phyloP scores from a whole-genome alignment of 2,797 vertebrate genomes.

The Microhierax caerulescens region DNA sequence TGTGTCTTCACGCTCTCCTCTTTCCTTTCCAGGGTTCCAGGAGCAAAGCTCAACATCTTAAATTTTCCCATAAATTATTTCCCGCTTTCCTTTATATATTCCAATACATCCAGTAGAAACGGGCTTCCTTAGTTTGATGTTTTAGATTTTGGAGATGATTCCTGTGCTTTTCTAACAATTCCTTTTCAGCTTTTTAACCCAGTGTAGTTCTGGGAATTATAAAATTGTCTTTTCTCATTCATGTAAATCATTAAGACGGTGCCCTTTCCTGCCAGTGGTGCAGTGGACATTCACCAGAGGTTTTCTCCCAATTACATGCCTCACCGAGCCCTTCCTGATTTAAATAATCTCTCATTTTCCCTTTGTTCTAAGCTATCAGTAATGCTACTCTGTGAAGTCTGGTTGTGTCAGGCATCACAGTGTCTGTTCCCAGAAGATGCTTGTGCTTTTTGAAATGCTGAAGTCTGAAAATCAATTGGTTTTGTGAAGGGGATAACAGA shows the following conservation, averaged over 20 bases:
- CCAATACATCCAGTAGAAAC: neutral
- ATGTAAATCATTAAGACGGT: constrained; percentile 50
- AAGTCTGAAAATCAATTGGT: neutral
- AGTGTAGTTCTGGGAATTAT: neutral
- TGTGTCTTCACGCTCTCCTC: neutral
- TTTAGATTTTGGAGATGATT: neutral
- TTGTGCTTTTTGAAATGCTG: neutral
- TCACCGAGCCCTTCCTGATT: constrained; percentile 53
- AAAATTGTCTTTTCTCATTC: constrained; percentile 64
- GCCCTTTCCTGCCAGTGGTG: constrained; percentile 46
- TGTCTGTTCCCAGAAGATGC: constrained; percentile 8
- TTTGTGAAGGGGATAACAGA: neutral
- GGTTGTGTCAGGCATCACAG: neutral
- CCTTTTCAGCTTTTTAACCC: neutral
- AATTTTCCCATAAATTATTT: neutral
- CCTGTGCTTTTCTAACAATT: neutral
- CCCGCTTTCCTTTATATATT: neutral
- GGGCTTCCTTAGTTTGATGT: neutral
- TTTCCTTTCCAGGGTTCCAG: neutral
- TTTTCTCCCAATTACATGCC: constrained; percentile 72
- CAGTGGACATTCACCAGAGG: constrained; percentile 39
- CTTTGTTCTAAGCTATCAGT: constrained; percentile 57
- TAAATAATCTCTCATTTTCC: constrained; percentile 64
- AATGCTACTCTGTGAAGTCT: neutral
- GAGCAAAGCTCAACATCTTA: neutral